phyloP scores from a whole-genome alignment of 2,888 invertebrate species.

The Oscheius sp. region DNA sequence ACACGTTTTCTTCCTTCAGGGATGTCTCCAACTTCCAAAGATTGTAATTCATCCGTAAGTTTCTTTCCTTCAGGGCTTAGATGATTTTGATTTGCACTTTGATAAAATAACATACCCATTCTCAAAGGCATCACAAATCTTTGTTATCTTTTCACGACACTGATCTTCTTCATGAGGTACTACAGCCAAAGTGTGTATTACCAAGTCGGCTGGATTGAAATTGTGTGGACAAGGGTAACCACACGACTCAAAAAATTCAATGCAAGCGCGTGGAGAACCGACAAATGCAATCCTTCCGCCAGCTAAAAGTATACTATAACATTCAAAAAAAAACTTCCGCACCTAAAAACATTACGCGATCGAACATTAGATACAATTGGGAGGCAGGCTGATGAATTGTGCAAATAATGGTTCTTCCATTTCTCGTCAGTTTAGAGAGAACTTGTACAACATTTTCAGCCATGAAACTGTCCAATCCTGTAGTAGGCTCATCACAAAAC shows the following conservation, averaged over 20 bases:
- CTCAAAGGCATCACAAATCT: constrained; percentile 73
- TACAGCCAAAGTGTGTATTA: constrained; percentile 88
- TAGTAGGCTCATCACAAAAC: constrained; percentile 95
- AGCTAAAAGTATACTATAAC: constrained; percentile 75
- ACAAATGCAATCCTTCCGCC: constrained; percentile 87
- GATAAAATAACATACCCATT: constrained; percentile 47
- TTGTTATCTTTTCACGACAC: constrained; percentile 54
- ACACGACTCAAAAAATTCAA: constrained; percentile 63
- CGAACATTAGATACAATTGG: constrained; percentile 70
- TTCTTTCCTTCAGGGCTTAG: constrained; percentile 52
- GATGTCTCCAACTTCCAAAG: constrained; percentile 39
- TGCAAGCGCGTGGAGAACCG: constrained; percentile 79
- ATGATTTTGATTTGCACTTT: background rate
- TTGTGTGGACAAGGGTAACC: constrained; percentile 81
- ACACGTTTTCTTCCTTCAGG: constrained; percentile 49
- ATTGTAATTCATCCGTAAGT: constrained; percentile 41
- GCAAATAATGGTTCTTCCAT: constrained; percentile 71
- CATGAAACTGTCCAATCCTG: constrained; percentile 93
- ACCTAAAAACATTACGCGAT: constrained; percentile 81
- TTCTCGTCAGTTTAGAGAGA: constrained; percentile 68
- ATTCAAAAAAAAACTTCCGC: constrained; percentile 74
- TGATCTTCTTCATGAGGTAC: constrained; percentile 85
- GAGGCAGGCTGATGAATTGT: constrained; percentile 73
- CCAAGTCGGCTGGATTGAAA: constrained; percentile 94
- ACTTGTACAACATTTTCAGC: constrained; percentile 87